phyloP scores from a whole-genome alignment of 2,113 vertebrate species.

The Numida meleagris region DNA sequence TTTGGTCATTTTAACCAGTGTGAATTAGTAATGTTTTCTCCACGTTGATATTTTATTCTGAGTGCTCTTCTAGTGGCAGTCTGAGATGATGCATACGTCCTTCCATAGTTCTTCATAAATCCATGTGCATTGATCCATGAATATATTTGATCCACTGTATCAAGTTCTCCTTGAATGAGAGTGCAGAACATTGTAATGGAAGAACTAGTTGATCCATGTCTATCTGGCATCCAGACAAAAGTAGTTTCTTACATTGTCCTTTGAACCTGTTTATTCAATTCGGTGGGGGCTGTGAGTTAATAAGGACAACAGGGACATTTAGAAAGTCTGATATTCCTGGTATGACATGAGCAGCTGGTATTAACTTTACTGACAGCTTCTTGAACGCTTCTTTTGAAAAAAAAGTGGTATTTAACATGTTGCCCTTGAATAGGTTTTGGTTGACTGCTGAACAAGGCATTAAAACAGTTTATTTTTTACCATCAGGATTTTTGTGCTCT shows the following conservation, averaged over 20 bases:
- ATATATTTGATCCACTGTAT: constrained; percentile 24
- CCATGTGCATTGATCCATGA: not conserved
- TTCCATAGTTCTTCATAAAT: constrained; percentile 24
- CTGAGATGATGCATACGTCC: not conserved
- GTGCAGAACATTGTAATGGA: constrained; percentile 37
- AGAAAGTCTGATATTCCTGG: not conserved
- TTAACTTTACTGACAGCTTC: not conserved
- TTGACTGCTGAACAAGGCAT: not conserved
- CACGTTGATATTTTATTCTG: not conserved
- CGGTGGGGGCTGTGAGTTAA: not conserved
- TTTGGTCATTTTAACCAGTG: not conserved
- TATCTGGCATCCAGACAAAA: constrained; percentile 41
- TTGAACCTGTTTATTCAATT: constrained; percentile 51
- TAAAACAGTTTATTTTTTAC: not conserved
- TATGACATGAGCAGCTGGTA: not conserved
- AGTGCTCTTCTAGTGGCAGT: not conserved
- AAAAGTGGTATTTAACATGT: not conserved
- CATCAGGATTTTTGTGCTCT: not conserved
- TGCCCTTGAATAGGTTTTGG: not conserved
- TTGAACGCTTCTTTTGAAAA: not conserved
- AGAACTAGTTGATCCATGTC: constrained; percentile 16
- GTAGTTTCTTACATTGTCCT: constrained; percentile 52
- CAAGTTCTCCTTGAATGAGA: constrained; percentile 18
- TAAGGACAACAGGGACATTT: constrained; percentile 17
- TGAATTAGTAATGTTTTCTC: not conserved